Conservation (phyloP, 2,113 vertebrate species). For the Pachycephala philippinensis region DNA sequence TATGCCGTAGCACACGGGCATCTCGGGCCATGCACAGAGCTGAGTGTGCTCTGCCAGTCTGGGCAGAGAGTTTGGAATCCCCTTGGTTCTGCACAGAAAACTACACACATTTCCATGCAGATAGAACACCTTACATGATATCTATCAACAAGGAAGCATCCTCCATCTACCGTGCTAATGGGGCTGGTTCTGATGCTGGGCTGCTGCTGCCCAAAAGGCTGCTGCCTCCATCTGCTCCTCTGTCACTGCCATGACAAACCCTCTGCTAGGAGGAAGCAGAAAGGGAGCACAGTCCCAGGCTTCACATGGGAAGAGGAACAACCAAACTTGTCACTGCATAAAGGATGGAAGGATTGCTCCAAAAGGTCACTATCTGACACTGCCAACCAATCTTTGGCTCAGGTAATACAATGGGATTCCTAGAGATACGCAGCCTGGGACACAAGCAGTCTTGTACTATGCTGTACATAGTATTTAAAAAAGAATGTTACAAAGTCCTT, state of each 20-base stretch:
- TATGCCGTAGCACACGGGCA: neutral
- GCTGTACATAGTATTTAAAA: neutral
- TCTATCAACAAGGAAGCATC: constrained; percentile 41
- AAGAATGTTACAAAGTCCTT: neutral
- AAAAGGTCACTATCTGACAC: neutral
- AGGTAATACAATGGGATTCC: neutral
- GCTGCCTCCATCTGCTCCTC: constrained; percentile 50
- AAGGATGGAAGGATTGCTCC: neutral
- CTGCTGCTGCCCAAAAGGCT: constrained; percentile 45
- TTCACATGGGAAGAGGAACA: neutral
- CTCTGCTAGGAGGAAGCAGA: neutral
- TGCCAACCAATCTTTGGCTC: neutral
- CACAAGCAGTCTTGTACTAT: neutral
- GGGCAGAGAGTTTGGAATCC: constrained; percentile 45
- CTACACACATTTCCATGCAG: constrained; percentile 8
- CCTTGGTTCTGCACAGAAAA: constrained; percentile 30
- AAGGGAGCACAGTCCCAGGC: neutral
- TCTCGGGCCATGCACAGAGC: constrained; percentile 8
- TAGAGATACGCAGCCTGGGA: neutral
- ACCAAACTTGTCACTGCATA: neutral
- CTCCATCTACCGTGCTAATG: neutral
- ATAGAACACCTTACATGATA: neutral
- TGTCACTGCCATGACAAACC: neutral
- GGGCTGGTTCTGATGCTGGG: constrained; percentile 34
- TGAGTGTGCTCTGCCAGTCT: constrained; percentile 42